Conservation (phyloP, 2,797 vertebrate genomes). For the Neopelma chrysocephalum region DNA sequence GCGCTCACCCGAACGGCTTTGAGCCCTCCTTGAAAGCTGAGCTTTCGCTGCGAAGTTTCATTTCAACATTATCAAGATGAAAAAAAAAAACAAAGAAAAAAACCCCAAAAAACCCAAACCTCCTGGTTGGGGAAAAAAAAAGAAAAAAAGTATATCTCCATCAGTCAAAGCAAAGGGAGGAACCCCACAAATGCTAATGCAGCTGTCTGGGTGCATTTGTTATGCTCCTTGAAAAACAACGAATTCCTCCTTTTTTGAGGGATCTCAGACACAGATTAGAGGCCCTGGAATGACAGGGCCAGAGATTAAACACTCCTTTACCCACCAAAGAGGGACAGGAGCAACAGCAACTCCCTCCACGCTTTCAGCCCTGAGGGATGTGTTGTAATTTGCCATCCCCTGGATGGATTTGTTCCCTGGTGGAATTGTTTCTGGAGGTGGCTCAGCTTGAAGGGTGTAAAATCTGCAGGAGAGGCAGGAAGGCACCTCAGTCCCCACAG, state of each 20-base stretch:
- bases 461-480: background rate
- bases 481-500: background rate
- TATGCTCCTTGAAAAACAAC: background rate
- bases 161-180: background rate
- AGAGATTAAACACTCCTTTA: conserved; percentile 39
- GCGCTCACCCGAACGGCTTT: conserved; percentile 12
- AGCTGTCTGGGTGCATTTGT: background rate
- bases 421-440: background rate
- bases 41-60: background rate
- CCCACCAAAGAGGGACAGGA: background rate
- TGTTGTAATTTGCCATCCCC: background rate
- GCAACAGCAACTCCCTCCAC: background rate
- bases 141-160: background rate
- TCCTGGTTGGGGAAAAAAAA: background rate
- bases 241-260: background rate
- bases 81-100: background rate
- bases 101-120: too few species aligned
- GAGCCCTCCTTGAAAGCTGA: background rate
- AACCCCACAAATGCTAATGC: background rate
- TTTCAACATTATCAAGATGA: background rate
- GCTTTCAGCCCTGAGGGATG: background rate
- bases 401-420: background rate
- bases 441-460: background rate
- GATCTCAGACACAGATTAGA: conserved; percentile 7
- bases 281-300: conserved; percentile 6